Conservation (phyloP, 2,797 vertebrate genomes). For the Neosilurus hyrtlii region DNA sequence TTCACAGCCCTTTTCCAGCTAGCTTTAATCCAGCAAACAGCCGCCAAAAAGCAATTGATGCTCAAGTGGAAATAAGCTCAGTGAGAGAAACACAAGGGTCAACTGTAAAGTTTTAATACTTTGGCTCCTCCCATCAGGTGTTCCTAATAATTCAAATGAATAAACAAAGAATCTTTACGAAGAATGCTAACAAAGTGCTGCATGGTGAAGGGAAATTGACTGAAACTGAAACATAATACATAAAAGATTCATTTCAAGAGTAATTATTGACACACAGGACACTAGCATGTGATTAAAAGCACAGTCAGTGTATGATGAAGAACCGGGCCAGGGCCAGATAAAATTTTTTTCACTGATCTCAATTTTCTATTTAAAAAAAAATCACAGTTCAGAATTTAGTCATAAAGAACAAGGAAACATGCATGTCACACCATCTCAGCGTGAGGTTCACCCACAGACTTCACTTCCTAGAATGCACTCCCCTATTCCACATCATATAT, state of each 20-base stretch:
- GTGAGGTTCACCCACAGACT: no score
- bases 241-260: background rate
- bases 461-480: no score
- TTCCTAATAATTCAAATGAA: background rate
- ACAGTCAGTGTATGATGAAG: background rate
- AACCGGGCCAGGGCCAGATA: background rate
- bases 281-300: background rate
- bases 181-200: background rate
- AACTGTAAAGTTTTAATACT: no score
- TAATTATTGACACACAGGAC: background rate
- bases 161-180: background rate
- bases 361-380: background rate
- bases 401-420: background rate
- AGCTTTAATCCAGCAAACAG: background rate
- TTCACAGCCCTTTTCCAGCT: no score
- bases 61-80: background rate
- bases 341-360: background rate
- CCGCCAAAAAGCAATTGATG: background rate
- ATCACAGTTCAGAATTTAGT: background rate
- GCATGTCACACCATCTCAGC: background rate
- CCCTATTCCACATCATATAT: no score
- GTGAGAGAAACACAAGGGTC: no score
- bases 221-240: background rate
- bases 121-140: background rate
- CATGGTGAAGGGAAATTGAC: background rate